Conservation (phyloP, 2,797 vertebrate species). For the Avahi laniger region DNA sequence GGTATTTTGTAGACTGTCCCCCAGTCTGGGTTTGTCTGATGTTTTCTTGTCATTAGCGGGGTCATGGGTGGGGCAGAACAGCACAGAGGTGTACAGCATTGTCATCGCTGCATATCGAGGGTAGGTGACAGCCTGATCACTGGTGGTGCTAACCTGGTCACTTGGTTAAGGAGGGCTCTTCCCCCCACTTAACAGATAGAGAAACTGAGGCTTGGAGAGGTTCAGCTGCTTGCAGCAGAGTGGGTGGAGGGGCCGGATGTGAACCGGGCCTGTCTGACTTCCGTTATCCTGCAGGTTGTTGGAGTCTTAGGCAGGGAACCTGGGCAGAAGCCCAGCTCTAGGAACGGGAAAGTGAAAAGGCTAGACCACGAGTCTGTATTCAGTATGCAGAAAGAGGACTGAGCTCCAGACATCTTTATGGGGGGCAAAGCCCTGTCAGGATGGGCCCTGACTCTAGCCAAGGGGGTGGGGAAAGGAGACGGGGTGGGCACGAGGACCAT, state of each 20-base stretch:
- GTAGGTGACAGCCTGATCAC: not conserved
- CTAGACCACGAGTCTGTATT: not conserved
- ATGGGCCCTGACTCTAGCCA: not conserved
- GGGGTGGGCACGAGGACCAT: not conserved
- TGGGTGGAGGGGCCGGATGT: too few relatives aligned
- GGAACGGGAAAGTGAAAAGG: too few relatives aligned
- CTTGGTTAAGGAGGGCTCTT: not conserved
- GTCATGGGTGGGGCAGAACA: not conserved
- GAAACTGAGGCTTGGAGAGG: not conserved
- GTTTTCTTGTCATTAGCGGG: not conserved
- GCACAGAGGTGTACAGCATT: not conserved
- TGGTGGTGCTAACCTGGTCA: not conserved
- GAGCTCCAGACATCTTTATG: not conserved
- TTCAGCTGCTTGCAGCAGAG: not conserved
- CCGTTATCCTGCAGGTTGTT: not conserved
- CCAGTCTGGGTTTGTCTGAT: not conserved
- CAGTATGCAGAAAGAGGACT: not conserved
- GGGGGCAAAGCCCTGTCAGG: not conserved
- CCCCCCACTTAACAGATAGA: too few relatives aligned
- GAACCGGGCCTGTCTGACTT: not conserved
- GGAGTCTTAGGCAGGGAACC: not conserved
- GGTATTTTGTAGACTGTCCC: not conserved
- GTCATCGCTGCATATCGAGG: accelerated
- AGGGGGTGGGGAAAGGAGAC: not conserved
- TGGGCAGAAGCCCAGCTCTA: not conserved